Percentiles rank a stretch among this genome's conserved stretches.
Evolutionary conservation across 2,797 vertebrate species (phyloP).

Genomic region (Lemur catta): DNA sequence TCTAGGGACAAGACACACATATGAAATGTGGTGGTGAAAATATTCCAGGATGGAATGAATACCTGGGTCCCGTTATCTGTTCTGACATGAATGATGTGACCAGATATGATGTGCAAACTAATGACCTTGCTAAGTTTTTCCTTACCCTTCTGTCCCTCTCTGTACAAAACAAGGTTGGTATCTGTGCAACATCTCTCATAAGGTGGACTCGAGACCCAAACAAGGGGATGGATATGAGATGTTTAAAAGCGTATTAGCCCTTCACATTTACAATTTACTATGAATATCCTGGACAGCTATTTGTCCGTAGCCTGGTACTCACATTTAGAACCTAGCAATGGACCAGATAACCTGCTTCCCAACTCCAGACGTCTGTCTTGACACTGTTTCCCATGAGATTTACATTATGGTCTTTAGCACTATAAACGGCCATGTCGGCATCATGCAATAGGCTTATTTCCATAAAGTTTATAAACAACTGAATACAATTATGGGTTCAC

Average conservation of each 20-base stretch:
- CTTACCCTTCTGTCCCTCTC: neutral
- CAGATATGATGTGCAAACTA: neutral
- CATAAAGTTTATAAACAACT: neutral
- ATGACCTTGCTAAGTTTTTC: neutral
- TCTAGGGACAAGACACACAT: neutral
- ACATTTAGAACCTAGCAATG: neutral
- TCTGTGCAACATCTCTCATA: neutral
- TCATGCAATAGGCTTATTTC: neutral
- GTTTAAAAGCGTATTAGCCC: neutral
- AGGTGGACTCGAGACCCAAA: neutral
- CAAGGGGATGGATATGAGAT: neutral
- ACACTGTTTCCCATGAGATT: too few species aligned
- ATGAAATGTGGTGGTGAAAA: accelerated
- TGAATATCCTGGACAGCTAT: too few species aligned
- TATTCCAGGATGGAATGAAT: neutral
- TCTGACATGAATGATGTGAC: neutral
- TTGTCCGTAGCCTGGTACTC: neutral
- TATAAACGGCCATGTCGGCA: neutral
- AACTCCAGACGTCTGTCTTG: neutral
- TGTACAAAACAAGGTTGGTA: neutral
- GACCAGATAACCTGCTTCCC: neutral
- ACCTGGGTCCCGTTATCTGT: accelerated
- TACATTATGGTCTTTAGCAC: neutral
- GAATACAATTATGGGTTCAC: neutral
- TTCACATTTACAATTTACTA: neutral